Conservation (phyloP, 1,140 invertebrate species). For the Nebria ingens region DNA sequence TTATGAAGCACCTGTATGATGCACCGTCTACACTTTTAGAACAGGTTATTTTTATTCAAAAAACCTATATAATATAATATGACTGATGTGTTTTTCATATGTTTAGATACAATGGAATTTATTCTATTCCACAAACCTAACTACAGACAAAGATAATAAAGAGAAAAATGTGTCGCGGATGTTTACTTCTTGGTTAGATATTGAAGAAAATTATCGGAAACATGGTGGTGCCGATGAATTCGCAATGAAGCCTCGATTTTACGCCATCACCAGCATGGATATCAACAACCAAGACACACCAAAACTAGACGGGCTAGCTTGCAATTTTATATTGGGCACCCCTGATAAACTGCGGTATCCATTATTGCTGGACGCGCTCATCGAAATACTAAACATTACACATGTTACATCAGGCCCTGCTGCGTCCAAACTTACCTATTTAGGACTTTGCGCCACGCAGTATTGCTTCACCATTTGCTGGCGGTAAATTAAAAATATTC, state of each 20-base stretch:
- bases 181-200: slow-evolving; percentile 65
- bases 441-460: slow-evolving; percentile 71
- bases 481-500: slow-evolving; percentile 42
- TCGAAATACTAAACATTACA: slow-evolving; percentile 64
- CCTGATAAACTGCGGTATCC: slow-evolving; percentile 85
- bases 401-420: slow-evolving; percentile 42
- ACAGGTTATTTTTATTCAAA: slow-evolving; percentile 48
- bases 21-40: slow-evolving; percentile 63
- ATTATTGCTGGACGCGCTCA: slow-evolving; percentile 71
- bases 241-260: slow-evolving; percentile 78
- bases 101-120: slow-evolving; percentile 74
- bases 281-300: slow-evolving; percentile 71
- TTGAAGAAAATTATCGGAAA: slow-evolving; percentile 72
- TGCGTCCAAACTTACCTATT: slow-evolving; percentile 47
- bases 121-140: slow-evolving; percentile 54
- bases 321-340: slow-evolving; percentile 84
- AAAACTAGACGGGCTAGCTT: slow-evolving; percentile 87
- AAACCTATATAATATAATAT: neutral
- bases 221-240: slow-evolving; percentile 59
- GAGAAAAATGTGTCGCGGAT: slow-evolving; percentile 49
- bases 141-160: slow-evolving; percentile 39
- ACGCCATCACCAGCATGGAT: slow-evolving; percentile 65
- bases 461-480: slow-evolving; percentile 85
- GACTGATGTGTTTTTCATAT: no score
- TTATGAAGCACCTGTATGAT: slow-evolving; percentile 92